Conservation (phyloP, 2,113 vertebrate genomes). For the Menidia beryllina region DNA sequence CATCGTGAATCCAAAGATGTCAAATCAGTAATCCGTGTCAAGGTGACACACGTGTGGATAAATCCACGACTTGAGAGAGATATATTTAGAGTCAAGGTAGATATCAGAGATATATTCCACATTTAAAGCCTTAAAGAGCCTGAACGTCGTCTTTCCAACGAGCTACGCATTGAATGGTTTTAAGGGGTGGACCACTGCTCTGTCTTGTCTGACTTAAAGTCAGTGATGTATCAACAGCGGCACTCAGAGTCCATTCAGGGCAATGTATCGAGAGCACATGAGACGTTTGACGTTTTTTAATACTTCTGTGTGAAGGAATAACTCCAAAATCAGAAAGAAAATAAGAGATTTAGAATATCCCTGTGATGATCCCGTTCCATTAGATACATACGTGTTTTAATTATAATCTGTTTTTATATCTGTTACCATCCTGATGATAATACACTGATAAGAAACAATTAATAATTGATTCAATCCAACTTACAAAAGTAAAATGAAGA, state of each 20-base stretch:
- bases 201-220: neutral
- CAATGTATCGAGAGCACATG: conserved; percentile 3
- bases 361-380: too few species aligned
- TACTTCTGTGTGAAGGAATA: neutral
- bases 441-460: too few species aligned
- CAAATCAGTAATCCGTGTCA: neutral
- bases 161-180: conserved; percentile 6
- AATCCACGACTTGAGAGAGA: neutral
- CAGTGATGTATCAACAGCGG: conserved; percentile 74
- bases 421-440: too few species aligned
- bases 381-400: too few species aligned
- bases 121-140: accelerated
- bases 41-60: accelerated
- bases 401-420: too few species aligned
- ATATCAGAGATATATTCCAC: neutral
- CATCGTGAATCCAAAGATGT: conserved; percentile 35
- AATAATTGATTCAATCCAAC: too few species aligned
- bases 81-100: neutral
- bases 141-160: neutral
- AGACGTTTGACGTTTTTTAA: neutral
- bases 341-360: too few species aligned
- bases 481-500: too few species aligned
- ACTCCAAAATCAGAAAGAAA: too few species aligned
- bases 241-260: conserved; percentile 63
- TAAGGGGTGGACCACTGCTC: conserved; percentile 32